Base-by-base conservation (phyloP, 2,888 invertebrate species). In the Metallyticus violacea region DNA sequence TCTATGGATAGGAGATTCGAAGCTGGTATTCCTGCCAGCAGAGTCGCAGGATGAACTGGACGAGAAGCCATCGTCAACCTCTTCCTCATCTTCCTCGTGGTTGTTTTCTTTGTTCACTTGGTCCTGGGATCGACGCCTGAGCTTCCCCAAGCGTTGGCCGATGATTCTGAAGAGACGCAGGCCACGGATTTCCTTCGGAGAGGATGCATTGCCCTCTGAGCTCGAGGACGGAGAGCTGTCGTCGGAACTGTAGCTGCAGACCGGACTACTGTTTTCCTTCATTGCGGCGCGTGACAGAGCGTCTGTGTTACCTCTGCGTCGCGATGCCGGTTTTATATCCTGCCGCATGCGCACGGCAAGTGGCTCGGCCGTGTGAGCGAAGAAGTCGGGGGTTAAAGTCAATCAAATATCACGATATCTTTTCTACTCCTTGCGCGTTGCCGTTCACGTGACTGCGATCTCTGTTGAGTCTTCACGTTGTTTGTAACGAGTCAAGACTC, bases 101-200 rank as follows among this genome's bases (percentile, higher is more conserved):
- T 25, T 81, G 26, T 28, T 77, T 26, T 28, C 30, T 29, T 81
- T 79, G 81, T 28, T 40, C 15, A 22, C 78, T 40, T 85, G 92
- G 93, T 15, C 91, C 91, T 15, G 9, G 6, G 22, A 28, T 1
- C n/a, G 28, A 26, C 25, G 79, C 1, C 79, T 78, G 85, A 94
- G 92, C 0, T 94, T 93, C 7, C 40, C 77, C 83, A 96, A 93
- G 88, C 94, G 94, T 87, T 94, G 93, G 91, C 94, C 94, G 88
- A 96, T 93, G 30, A 95, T 94, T 88, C 95, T 94, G 90, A 96
- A 94, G 89, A 96, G 92, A 82, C 95, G 93, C 87, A 95, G 92
- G 85, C 95, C 95, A 9, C 94, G 9, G 29, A 86, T 26, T 1
- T 86, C 83, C 4, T 40, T 77, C 7, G 77, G 27, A 25, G 77